A percentile compares a stretch with the other conserved stretches of the same genome.
Evolutionary conservation across 1,140 invertebrate genomes (phyloP).

Genomic region (Sipha flava): DNA sequence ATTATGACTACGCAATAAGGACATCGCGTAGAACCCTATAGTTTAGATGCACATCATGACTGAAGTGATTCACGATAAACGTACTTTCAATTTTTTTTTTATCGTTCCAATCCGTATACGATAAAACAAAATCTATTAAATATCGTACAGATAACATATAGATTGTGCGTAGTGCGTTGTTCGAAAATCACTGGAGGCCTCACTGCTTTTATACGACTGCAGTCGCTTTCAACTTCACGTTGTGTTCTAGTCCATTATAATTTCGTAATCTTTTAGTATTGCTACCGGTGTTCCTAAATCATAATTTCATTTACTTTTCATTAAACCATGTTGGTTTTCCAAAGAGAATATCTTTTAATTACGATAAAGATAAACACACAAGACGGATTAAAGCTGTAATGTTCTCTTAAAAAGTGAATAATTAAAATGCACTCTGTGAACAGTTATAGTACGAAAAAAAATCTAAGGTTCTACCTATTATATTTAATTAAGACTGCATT

Average conservation of each 20-base stretch:
- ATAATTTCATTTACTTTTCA: neutral
- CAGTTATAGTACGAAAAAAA: no score
- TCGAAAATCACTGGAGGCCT: neutral
- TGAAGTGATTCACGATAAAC: conserved; percentile 18
- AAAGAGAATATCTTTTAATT: neutral
- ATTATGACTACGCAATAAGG: conserved; percentile 13
- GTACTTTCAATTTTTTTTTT: conserved; percentile 26
- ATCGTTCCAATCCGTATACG: neutral
- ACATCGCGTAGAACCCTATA: neutral
- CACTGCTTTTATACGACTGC: neutral
- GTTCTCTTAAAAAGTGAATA: no score
- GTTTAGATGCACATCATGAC: conserved; percentile 11
- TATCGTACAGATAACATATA: neutral
- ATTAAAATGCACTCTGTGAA: no score
- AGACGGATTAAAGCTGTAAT: neutral
- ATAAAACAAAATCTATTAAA: neutral
- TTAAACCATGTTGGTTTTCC: neutral
- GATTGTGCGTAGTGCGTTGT: neutral
- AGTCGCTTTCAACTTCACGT: neutral
- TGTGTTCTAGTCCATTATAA: neutral
- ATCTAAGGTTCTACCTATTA: no score
- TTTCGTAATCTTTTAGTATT: neutral
- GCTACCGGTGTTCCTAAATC: neutral
- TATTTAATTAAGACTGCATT: no score
- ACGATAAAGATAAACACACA: neutral